These are phyloP conservation scores for Florisuga fusca DNA, from an alignment of 2,797 vertebrate genomes.

Conservation along the genomic window DNA sequence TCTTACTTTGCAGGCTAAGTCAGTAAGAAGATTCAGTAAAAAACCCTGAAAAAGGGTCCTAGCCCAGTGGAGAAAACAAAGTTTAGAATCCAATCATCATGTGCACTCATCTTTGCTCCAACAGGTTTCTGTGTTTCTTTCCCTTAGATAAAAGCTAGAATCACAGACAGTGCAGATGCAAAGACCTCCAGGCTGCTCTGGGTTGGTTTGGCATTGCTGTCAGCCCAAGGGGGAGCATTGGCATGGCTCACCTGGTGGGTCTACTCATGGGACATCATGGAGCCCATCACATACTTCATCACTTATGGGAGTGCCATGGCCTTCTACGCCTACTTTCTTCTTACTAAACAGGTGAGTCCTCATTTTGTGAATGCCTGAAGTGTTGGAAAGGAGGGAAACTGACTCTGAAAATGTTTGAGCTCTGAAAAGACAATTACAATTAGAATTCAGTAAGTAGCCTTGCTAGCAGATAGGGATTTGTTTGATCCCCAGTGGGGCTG, in stretches of 20 bases:
- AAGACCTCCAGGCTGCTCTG: constrained; percentile 83
- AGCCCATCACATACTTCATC: constrained; percentile 95
- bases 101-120: not conserved
- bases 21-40: not conserved
- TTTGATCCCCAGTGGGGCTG: not conserved
- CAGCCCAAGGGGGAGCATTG: constrained; percentile 90
- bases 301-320: constrained; percentile 91
- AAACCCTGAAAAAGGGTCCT: not conserved
- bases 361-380: not conserved
- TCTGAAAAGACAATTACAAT: not conserved
- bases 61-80: not conserved
- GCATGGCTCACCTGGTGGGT: constrained; percentile 98
- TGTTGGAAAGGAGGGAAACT: not conserved
- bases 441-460: not conserved
- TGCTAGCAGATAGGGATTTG: not conserved
- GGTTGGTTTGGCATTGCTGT: constrained; percentile 90
- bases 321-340: constrained; percentile 90
- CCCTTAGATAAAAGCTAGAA: constrained; percentile 83
- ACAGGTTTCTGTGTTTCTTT: not conserved
- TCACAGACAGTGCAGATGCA: constrained; percentile 79
- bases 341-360: constrained; percentile 88
- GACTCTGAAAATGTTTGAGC: not conserved
- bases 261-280: constrained; percentile 98
- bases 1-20: not conserved
- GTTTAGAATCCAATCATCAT: not conserved